Evolutionary conservation across 2,888 invertebrate genomes (phyloP), one percentile per base, ranked within the genome.

Genomic region (Limulus polyphemus): DNA sequence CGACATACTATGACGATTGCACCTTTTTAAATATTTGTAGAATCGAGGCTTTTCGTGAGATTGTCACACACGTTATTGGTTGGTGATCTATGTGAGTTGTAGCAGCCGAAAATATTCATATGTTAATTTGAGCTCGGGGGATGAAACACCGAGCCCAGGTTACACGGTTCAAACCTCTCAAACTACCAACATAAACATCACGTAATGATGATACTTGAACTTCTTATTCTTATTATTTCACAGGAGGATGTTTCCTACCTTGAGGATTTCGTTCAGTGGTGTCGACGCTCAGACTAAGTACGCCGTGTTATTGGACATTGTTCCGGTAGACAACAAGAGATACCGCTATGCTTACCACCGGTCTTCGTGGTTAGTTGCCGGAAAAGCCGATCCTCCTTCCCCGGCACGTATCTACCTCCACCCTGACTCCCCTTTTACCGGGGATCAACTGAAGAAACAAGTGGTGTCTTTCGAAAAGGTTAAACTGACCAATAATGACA

Each of bases 241-340:
- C 81, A 88, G 88, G 75, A 80, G 88, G 70, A 89, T 89, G 88
- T 88, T 88, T 73, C 88, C 88, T 2, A 87, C 88, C 11, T 80
- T 88, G 59, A 79, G 88, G 57, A 84, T 86, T 50, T 85, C 85
- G n/a, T 87, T 88, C 77, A 82, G 81, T 70, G 85, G 84, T 5
- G 78, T 86, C 56, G 81, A 84, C 62, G 78, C 83, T 1, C 58
- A 83, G 70, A 83, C 81, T 72, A 77, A 82, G 67, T 88, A 87
- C 78, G 83, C 84, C 48, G 87, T 89, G 16, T 80, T 87, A 61
- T 80, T 88, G 79, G 88, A 88, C 78, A 86, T 88, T 67, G 85
- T 87, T 7, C 87, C 87, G 1, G 87, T 88, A 62, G 88, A 88
- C 77, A 84, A 83, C 77, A 87, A 87, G 74, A 78, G 87, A 60